These are phyloP conservation scores for Gobio occitaniae DNA, from an alignment of 2,797 vertebrate species.

Conservation along the genomic window DNA sequence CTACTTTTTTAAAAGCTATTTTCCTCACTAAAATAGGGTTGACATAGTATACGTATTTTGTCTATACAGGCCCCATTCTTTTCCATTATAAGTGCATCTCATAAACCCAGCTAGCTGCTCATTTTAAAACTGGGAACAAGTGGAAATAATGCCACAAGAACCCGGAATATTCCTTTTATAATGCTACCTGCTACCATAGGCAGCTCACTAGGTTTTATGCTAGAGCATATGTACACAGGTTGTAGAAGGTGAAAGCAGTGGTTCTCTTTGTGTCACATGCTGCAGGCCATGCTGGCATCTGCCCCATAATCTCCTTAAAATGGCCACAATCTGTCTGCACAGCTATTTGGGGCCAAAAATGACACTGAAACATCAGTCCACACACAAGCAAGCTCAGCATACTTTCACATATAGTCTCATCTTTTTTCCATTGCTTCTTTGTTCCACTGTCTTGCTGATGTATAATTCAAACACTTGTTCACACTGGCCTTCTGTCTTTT, in stretches of 20 bases:
- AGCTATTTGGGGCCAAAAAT: conserved; percentile 63
- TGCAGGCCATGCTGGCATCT: conserved; percentile 67
- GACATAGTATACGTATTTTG: background rate
- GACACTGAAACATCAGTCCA: conserved; percentile 34
- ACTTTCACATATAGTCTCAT: background rate
- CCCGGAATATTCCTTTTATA: background rate
- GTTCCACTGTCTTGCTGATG: background rate
- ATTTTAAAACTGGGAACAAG: background rate
- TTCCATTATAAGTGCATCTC: background rate
- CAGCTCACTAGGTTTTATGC: background rate
- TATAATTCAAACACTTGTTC: background rate
- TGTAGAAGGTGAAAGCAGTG: conserved; percentile 23
- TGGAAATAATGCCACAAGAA: background rate
- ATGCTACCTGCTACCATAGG: background rate
- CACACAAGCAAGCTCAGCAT: conserved; percentile 15
- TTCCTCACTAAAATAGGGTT: background rate
- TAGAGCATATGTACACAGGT: background rate
- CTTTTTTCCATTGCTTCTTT: background rate
- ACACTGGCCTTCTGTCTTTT: background rate
- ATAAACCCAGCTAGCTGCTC: no score
- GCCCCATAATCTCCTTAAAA: conserved; percentile 77
- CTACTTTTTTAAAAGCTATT: background rate
- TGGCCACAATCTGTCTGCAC: conserved; percentile 67
- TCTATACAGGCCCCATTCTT: background rate
- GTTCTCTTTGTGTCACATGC: conserved; percentile 63